Base-by-base conservation (phyloP, 1,140 invertebrate genomes). In the Drosophila pseudoobscura region DNA sequence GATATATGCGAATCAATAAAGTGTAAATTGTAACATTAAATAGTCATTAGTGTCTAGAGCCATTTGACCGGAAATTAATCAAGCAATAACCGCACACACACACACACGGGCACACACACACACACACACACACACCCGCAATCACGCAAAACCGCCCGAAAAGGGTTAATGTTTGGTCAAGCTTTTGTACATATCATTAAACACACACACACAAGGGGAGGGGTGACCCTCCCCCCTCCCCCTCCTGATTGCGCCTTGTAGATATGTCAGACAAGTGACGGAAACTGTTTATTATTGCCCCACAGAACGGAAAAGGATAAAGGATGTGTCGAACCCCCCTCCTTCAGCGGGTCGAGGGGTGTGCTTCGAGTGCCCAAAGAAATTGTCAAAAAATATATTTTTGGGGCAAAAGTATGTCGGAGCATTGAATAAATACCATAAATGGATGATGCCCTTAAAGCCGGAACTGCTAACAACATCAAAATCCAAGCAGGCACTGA, bases 21-120 rank as follows among this genome's bases (percentile, higher is more conserved):
- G 78, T 88, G 83, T 83, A 88, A 88, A 88, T 88, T 88, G 83
- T 88, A 70, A 74, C 83, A 88, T 88, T 88, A 88, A 88, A 88
- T 88, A 88, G 83, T 88, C 83, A 88, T 88, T 88, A 89, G 83
- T 88, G 83, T 89, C 78, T 70, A 60, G 69, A 49, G 71, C 58
- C 78, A 78, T 87, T 87, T 87, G 83, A 87, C 83, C 83, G 83
- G 78, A 87, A 88, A 87, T 87, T 88, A 88, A 88, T 88, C 84
- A 88, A 88, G 84, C 83, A 83, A 88, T 89, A 89, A 88, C 83
- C 83, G 68, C 83, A 78, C 63, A 58, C 51, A 45, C 53, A 43
- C 44, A 47, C 29, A 39, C 22, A 35, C 29, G 0, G 15, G 15
- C 44, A 47, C 29, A 39, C 22, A 35, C 29, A 35, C 31, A 39